Conservation (phyloP, 2,888 invertebrate genomes). For the Melipona bicolor region DNA sequence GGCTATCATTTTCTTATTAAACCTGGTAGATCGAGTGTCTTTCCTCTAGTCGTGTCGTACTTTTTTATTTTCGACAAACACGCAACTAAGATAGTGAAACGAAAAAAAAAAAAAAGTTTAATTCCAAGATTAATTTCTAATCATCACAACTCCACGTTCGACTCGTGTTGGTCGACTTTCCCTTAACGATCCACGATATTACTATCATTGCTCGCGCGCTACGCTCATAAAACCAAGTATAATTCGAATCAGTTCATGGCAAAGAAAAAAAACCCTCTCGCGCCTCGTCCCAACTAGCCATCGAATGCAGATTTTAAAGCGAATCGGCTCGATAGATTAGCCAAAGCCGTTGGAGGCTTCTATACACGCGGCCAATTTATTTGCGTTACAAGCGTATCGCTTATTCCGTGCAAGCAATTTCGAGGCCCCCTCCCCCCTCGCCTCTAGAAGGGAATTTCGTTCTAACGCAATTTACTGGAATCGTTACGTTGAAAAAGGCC, state of each 20-base stretch:
- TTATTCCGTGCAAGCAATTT: slow-evolving; percentile 10
- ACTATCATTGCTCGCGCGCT: slow-evolving; percentile 8
- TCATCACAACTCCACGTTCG: background rate
- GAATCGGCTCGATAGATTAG: slow-evolving; percentile 25
- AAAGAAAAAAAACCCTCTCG: background rate
- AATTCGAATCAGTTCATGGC: background rate
- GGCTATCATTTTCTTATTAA: background rate
- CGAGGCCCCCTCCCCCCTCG: background rate
- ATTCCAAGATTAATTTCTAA: background rate
- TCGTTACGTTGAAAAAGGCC: slow-evolving; percentile 18
- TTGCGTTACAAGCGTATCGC: slow-evolving; percentile 22
- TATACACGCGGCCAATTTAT: background rate
- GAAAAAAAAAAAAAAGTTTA: background rate
- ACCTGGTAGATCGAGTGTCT: background rate
- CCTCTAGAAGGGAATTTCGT: slow-evolving; percentile 12
- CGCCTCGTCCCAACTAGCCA: slow-evolving; percentile 7
- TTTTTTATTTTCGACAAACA: background rate
- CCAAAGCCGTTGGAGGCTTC: background rate
- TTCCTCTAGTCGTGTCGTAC: too few relatives aligned
- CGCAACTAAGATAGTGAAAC: background rate
- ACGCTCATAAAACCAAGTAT: slow-evolving; percentile 1
- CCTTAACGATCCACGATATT: slow-evolving; percentile 13
- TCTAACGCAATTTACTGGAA: slow-evolving; percentile 30
- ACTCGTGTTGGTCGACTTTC: background rate
- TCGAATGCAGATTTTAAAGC: slow-evolving; percentile 26